Conservation (phyloP, 2,888 invertebrate species). For the Lucinisca nassula region DNA sequence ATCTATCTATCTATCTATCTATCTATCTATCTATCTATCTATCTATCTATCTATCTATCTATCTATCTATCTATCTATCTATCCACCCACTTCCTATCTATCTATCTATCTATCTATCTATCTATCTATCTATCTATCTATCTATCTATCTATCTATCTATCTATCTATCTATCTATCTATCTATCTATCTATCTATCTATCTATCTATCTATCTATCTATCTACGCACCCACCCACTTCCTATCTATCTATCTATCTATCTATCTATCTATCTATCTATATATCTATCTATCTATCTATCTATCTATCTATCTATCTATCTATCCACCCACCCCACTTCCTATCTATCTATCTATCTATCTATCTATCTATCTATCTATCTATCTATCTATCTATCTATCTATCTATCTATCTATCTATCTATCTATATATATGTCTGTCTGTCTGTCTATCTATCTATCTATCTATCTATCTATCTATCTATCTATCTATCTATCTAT, state of each 20-base stretch:
- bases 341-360: conserved; percentile 15
- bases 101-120: conserved; percentile 11
- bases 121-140: conserved; percentile 2
- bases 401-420: no score
- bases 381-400: conserved; percentile 15
- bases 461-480: no score
- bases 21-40: conserved; percentile 14
- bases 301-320: neutral
- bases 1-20: conserved; percentile 10
- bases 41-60: conserved; percentile 5
- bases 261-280: conserved; percentile 4
- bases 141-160: conserved; percentile 11
- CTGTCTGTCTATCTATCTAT: no score
- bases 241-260: conserved; percentile 4
- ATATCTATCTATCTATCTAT: neutral
- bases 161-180: conserved; percentile 4
- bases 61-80: neutral
- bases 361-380: conserved; percentile 15
- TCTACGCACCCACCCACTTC: neutral
- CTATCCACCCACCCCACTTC: neutral
- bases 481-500: no score
- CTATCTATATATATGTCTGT: no score
- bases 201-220: neutral
- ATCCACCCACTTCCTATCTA: neutral
- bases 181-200: conserved; percentile 4